These are phyloP conservation scores for Desmodus rotundus DNA, from an alignment of 2,113 vertebrate species.

Conservation along the genomic window DNA sequence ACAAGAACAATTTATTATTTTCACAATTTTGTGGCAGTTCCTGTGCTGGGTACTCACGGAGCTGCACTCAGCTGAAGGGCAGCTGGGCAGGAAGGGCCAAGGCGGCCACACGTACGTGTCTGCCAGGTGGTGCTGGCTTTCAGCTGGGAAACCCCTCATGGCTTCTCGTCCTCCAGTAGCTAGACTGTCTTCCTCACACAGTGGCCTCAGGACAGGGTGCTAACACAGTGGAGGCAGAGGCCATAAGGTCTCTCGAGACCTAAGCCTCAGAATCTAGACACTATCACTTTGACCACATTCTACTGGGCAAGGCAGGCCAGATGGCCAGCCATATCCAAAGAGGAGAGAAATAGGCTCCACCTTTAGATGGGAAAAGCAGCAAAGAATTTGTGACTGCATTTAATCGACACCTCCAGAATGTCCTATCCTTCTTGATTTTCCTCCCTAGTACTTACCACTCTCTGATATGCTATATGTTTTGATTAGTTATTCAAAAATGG, in stretches of 20 bases:
- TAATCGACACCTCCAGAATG: not conserved
- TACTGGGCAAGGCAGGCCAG: not conserved
- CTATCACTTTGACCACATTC: not conserved
- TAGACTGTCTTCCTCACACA: not conserved
- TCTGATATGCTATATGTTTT: not conserved
- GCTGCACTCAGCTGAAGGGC: not conserved
- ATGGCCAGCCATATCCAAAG: not conserved
- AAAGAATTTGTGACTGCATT: not conserved
- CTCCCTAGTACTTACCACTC: not conserved
- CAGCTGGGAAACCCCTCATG: not conserved
- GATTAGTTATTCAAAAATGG: not conserved
- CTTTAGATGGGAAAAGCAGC: not conserved
- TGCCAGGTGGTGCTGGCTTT: not conserved
- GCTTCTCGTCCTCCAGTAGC: not conserved
- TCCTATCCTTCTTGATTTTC: not conserved
- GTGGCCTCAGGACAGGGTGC: not conserved
- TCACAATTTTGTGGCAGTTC: not conserved
- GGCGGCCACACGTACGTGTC: not conserved
- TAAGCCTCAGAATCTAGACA: not conserved
- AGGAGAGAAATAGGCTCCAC: not conserved
- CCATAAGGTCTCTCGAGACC: not conserved
- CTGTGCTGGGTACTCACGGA: not conserved
- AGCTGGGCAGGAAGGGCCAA: not conserved
- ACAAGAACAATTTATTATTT: not conserved
- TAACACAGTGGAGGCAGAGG: not conserved